phyloP scores from a whole-genome alignment of 2,113 vertebrate species.

The Microcebus griseorufus region DNA sequence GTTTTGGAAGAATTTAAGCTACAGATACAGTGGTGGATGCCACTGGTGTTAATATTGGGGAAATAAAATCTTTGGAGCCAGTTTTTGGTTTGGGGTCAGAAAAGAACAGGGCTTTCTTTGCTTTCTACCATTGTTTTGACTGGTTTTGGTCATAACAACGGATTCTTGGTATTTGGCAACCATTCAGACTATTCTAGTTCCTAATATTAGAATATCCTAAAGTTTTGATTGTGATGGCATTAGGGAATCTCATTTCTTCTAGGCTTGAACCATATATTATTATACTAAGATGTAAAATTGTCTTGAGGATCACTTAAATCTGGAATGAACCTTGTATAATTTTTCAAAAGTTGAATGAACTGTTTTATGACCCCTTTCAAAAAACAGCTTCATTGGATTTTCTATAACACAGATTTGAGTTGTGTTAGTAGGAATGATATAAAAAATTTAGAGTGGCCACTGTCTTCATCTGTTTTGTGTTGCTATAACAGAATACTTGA shows the following conservation, averaged over 20 bases:
- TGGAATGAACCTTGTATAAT: not conserved
- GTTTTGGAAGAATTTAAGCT: slow-evolving; percentile 17
- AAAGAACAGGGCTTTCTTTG: slow-evolving; percentile 26
- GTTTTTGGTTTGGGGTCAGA: not conserved
- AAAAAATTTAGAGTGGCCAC: slow-evolving; percentile 25
- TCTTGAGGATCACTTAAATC: not conserved
- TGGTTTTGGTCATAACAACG: not conserved
- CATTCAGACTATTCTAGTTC: not conserved
- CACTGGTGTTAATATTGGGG: not conserved
- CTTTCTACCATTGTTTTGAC: not conserved
- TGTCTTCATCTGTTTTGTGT: not conserved
- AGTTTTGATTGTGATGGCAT: not conserved
- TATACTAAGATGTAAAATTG: not conserved
- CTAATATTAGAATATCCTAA: not conserved
- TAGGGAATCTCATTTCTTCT: not conserved
- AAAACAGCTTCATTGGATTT: not conserved
- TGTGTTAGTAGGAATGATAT: not conserved
- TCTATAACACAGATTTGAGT: not conserved
- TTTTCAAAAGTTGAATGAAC: not conserved
- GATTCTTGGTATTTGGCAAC: slow-evolving; percentile 26
- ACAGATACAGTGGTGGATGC: not conserved
- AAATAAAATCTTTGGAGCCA: not conserved
- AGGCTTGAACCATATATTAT: not conserved
- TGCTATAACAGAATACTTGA: not conserved
- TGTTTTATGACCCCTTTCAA: not conserved